phyloP scores from a whole-genome alignment of 2,797 vertebrate genomes.

The Sebastes goodei region DNA sequence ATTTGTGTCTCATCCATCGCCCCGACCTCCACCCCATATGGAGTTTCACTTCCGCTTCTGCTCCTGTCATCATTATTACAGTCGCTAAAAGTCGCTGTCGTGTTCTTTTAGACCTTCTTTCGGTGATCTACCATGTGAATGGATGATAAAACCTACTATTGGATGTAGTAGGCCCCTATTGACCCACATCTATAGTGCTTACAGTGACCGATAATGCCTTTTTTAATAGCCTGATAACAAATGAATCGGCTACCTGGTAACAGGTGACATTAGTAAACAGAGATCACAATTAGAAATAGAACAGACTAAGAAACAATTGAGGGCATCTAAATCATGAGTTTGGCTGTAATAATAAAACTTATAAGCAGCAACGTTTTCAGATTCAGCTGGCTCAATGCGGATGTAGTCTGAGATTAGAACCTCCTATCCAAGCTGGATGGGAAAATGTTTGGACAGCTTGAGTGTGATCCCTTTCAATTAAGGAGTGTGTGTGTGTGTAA shows the following conservation, averaged over 20 bases:
- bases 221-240: too few relatives aligned
- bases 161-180: too few relatives aligned
- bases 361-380: background rate
- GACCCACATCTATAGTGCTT: too few relatives aligned
- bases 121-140: too few relatives aligned
- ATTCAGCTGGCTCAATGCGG: background rate
- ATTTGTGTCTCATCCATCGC: too few relatives aligned
- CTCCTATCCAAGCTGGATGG: background rate
- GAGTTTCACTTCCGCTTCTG: too few relatives aligned
- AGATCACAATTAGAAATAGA: background rate
- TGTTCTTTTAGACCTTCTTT: too few relatives aligned
- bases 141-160: too few relatives aligned
- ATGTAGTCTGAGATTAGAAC: background rate
- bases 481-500: background rate
- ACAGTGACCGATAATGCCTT: too few relatives aligned
- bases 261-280: background rate
- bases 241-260: background rate
- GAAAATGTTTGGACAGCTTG: slow-evolving; percentile 23
- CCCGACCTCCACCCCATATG: too few relatives aligned
- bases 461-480: background rate
- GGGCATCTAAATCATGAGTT: background rate
- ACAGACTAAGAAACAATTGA: background rate
- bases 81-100: too few relatives aligned
- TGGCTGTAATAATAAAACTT: background rate
- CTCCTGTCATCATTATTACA: too few relatives aligned